phyloP scores from a whole-genome alignment of 1,140 invertebrate species.

The Orchestia grillus region DNA sequence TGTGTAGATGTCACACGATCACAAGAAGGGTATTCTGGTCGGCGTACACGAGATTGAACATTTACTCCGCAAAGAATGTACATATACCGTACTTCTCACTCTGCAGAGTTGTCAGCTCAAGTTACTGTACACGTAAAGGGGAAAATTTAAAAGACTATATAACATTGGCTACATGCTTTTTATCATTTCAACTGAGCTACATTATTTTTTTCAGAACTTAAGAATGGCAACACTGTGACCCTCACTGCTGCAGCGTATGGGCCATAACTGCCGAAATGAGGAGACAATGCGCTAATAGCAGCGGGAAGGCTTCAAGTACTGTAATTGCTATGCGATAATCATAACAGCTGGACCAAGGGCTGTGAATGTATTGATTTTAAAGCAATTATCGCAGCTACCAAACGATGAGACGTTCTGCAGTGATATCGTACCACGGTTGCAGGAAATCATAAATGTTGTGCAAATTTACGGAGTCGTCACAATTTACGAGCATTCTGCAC shows the following conservation, averaged over 20 bases:
- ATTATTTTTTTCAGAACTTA: neutral
- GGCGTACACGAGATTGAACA: neutral
- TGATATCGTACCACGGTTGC: too few species aligned
- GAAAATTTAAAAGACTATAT: neutral
- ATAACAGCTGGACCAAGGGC: neutral
- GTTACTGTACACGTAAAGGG: neutral
- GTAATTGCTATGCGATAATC: neutral
- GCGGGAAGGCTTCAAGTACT: neutral
- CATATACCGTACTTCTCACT: neutral
- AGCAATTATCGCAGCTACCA: neutral
- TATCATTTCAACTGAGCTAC: neutral
- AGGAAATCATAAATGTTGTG: too few species aligned
- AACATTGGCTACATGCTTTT: neutral
- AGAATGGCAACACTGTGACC: neutral
- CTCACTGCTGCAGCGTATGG: neutral
- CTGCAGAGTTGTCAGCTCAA: neutral
- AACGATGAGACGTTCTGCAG: too few species aligned
- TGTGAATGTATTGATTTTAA: neutral
- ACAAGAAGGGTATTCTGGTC: neutral
- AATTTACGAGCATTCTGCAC: too few species aligned
- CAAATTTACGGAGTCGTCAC: too few species aligned
- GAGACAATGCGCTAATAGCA: neutral
- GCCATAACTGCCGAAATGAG: neutral
- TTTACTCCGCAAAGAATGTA: neutral
- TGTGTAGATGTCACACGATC: neutral